Percentiles rank a stretch among this genome's conserved stretches.
phyloP scores from a whole-genome alignment of 92 coral and sea anemone species.

The Porites divaricata region DNA sequence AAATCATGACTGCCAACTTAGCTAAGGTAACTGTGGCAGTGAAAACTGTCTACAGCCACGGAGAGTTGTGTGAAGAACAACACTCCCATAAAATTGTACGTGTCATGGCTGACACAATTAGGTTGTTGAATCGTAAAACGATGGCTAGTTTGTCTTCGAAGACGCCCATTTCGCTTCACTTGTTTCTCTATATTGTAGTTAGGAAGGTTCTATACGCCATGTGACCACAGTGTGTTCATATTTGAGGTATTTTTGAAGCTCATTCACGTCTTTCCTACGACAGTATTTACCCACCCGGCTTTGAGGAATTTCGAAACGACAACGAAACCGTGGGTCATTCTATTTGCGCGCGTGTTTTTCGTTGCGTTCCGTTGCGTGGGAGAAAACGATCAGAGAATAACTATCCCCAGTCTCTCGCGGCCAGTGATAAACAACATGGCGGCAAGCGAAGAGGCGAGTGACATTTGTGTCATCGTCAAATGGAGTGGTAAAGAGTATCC shows the following conservation, averaged over 20 bases:
- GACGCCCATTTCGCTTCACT: background rate
- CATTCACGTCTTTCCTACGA: background rate
- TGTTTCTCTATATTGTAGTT: background rate
- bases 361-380: conserved; percentile 1
- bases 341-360: background rate
- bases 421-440: conserved; percentile 52
- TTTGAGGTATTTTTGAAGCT: background rate
- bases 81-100: background rate
- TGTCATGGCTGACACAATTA: conserved; percentile 18
- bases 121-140: conserved; percentile 18
- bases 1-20: conserved; percentile 30
- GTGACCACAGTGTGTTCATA: background rate
- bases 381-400: background rate
- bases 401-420: conserved; percentile 34
- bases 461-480: conserved; percentile 70
- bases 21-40: background rate
- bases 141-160: conserved; percentile 14
- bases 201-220: background rate
- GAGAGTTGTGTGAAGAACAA: background rate
- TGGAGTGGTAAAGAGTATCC: conserved; percentile 96
- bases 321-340: background rate
- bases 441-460: conserved; percentile 12
- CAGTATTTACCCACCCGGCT: background rate
- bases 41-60: background rate
- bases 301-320: background rate